phyloP scores from a whole-genome alignment of 2,113 vertebrate species.

The Xyrauchen texanus region DNA sequence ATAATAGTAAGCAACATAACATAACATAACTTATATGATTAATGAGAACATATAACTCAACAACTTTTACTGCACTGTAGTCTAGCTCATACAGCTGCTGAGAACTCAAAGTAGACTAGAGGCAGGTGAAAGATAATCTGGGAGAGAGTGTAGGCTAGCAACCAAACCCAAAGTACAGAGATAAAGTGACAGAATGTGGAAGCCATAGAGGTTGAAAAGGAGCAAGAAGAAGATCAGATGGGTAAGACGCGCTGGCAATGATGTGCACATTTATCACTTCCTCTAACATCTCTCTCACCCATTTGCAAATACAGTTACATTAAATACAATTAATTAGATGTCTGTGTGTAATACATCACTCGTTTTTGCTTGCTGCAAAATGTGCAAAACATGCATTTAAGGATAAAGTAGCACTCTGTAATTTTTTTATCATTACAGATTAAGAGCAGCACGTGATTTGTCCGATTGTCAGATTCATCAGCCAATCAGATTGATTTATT shows the following conservation, averaged over 20 bases:
- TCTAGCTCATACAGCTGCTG: slow-evolving; percentile 4
- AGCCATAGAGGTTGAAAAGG: slow-evolving; percentile 1
- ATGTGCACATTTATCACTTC: slow-evolving; percentile 13
- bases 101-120: background rate
- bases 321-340: slow-evolving; percentile 26
- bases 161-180: slow-evolving; percentile 21
- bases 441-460: no score
- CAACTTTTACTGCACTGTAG: slow-evolving; percentile 10
- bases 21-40: no score
- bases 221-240: background rate
- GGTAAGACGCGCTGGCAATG: background rate
- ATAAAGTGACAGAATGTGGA: slow-evolving; percentile 26
- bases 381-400: background rate
- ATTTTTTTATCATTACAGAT: no score
- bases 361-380: background rate
- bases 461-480: no score
- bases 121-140: background rate
- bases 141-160: slow-evolving; percentile 1
- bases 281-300: background rate
- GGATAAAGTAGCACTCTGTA: no score
- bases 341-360: background rate
- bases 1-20: no score
- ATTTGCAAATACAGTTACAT: slow-evolving; percentile 7
- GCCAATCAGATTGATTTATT: no score
- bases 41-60: no score